Evolutionary conservation across 2,113 vertebrate genomes (phyloP), one percentile per base, ranked within the genome.

Genomic region (Aramus guarauna): DNA sequence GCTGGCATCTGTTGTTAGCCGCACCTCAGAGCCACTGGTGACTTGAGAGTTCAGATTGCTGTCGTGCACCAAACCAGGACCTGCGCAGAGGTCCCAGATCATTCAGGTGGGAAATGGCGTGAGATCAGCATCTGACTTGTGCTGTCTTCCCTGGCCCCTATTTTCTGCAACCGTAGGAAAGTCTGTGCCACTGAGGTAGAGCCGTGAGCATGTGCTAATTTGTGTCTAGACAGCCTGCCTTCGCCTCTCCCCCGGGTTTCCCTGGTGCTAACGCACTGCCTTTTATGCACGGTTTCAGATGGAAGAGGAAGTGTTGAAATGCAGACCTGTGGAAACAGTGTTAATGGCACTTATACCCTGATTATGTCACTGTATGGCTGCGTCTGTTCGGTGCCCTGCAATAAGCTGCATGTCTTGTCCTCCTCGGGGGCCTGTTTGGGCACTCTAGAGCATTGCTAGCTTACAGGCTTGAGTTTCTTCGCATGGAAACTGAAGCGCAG

Each of bases 11-110:
- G 7, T 21, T 47, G 32, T 11, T n/a, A 53, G 50, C 1, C 0
- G 5, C 10, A 9, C 21, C 13, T 9, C 15, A 37, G 55, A 85
- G 50, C 12, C 67, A 71, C 5, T 0, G 0, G 5, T 29, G 22
- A 37, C 34, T 72, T 27, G 55, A 88, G 59, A 89, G 29, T n/a
- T 73, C 22, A 1, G 7, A 14, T 2, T 60, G 24, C 48, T 63
- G 27, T 14, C 0, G 0, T 14, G 36, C 32, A 64, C 45, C 39
- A 55, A 39, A 29, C 36, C 50, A 55, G 52, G 60, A 58, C 22
- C 41, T 29, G 56, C 56, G 18, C 18, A 56, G 67, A 89, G 41
- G 10, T 41, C 58, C 36, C 16, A 15, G 34, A 8, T 15, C 5
- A 0, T 76, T 19, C 32, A 29, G 45, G 36, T 41, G 67, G 71